Percentiles rank a stretch among this genome's conserved stretches.
phyloP scores from a whole-genome alignment of 2,113 vertebrate species.

The Butorides virescens region DNA sequence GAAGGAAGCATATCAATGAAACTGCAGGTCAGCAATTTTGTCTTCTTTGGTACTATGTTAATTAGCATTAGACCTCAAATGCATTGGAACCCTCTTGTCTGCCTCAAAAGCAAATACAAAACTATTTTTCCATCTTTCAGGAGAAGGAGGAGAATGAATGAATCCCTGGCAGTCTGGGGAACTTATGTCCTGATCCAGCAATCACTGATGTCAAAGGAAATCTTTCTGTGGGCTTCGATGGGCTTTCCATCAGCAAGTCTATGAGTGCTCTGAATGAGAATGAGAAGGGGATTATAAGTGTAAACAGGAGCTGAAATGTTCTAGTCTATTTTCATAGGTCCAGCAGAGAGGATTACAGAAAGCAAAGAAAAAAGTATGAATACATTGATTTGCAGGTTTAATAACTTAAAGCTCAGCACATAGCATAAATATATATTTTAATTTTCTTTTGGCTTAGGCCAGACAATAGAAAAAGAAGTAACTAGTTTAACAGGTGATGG shows the following conservation, averaged over 20 bases:
- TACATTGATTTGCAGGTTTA: constrained; percentile 16
- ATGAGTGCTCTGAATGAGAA: constrained; percentile 8
- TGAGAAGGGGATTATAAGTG: not conserved
- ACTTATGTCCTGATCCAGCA: not conserved
- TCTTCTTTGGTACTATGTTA: not conserved
- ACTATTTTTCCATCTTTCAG: not conserved
- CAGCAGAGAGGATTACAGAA: constrained; percentile 41
- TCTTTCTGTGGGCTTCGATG: not conserved
- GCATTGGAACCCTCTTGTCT: not conserved
- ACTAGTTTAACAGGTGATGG: not conserved
- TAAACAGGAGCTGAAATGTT: constrained; percentile 44
- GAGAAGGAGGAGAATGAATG: not conserved
- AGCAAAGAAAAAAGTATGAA: constrained; percentile 43
- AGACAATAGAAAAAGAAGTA: not conserved
- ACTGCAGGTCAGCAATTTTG: not conserved
- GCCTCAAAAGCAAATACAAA: not conserved
- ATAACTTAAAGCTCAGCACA: constrained; percentile 24
- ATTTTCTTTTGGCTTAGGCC: constrained; percentile 11
- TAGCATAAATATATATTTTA: constrained; percentile 36
- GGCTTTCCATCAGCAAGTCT: not conserved
- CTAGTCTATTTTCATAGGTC: constrained; percentile 38
- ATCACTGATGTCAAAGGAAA: not conserved
- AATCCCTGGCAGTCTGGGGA: not conserved
- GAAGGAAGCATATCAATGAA: not conserved
- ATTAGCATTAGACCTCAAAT: not conserved